Evolutionary conservation across 2,888 invertebrate genomes (phyloP).

Genomic region (Tenthredo scrophulariae): DNA sequence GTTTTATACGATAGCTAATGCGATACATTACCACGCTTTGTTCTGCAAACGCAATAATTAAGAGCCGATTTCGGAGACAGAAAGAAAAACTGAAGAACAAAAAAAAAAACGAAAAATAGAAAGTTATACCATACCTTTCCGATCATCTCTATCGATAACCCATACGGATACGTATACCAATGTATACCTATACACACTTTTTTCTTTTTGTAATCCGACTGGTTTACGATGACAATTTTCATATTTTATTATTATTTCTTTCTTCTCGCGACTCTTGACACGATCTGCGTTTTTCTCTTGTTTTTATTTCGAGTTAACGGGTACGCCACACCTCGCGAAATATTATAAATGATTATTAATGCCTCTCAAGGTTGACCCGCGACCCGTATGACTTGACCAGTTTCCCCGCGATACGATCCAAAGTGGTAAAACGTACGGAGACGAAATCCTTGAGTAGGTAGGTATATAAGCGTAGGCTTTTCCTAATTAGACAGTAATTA

Average conservation of each 20-base stretch:
- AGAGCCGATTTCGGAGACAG: no score
- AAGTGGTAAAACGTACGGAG: not conserved
- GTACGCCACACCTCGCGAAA: conserved; percentile 71
- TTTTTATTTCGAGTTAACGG: conserved; percentile 57
- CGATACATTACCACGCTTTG: not conserved
- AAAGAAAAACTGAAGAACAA: not conserved
- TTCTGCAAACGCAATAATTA: not conserved
- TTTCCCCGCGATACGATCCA: conserved; percentile 57
- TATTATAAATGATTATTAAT: conserved; percentile 76
- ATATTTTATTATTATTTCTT: conserved; percentile 48
- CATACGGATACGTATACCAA: no score
- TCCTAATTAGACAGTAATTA: conserved; percentile 29
- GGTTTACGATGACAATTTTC: conserved; percentile 62
- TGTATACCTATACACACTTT: not conserved
- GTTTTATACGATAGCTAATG: not conserved
- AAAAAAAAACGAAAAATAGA: not conserved
- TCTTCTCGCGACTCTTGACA: not conserved
- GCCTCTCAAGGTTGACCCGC: conserved; percentile 57
- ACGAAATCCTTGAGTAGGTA: not conserved
- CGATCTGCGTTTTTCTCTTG: not conserved
- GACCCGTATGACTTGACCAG: conserved; percentile 70
- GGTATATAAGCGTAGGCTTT: not conserved
- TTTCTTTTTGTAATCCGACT: conserved; percentile 59
- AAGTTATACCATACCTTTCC: not conserved
- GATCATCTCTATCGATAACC: conserved; percentile 13